phyloP scores from a whole-genome alignment of 2,888 invertebrate species.

The Phengaris arion region DNA sequence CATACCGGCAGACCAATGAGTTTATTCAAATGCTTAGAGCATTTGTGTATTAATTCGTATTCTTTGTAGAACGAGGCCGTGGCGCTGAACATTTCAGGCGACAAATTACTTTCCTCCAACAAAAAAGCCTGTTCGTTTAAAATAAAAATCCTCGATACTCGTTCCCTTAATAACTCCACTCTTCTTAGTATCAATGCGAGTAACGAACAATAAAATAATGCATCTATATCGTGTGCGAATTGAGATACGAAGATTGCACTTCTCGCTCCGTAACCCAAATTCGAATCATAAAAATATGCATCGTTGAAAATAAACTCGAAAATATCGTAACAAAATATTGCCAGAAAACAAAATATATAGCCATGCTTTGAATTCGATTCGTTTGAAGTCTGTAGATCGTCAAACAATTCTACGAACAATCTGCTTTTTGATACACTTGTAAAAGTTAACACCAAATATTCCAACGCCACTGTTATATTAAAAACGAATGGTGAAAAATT shows the following conservation, averaged over 20 bases:
- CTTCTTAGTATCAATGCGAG: constrained; percentile 1
- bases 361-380: background rate
- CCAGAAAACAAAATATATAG: constrained; percentile 7
- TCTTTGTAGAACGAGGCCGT: constrained; percentile 53
- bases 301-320: constrained; percentile 15
- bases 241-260: constrained; percentile 15
- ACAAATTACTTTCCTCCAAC: constrained; percentile 45
- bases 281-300: constrained; percentile 9
- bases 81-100: constrained; percentile 51
- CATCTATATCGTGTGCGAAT: constrained; percentile 23
- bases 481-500: background rate
- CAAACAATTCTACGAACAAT: constrained; percentile 13
- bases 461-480: constrained; percentile 5
- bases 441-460: constrained; percentile 1
- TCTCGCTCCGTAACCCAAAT: background rate
- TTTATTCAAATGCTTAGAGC: constrained; percentile 55
- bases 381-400: background rate
- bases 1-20: constrained; percentile 61
- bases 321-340: constrained; percentile 24
- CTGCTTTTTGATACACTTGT: constrained; percentile 3
- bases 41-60: constrained; percentile 59
- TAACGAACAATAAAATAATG: constrained; percentile 8
- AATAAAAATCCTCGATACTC: background rate
- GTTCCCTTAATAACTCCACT: background rate
- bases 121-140: background rate